Conservation (phyloP, 2,113 vertebrate genomes). For the Anguilla rostrata region DNA sequence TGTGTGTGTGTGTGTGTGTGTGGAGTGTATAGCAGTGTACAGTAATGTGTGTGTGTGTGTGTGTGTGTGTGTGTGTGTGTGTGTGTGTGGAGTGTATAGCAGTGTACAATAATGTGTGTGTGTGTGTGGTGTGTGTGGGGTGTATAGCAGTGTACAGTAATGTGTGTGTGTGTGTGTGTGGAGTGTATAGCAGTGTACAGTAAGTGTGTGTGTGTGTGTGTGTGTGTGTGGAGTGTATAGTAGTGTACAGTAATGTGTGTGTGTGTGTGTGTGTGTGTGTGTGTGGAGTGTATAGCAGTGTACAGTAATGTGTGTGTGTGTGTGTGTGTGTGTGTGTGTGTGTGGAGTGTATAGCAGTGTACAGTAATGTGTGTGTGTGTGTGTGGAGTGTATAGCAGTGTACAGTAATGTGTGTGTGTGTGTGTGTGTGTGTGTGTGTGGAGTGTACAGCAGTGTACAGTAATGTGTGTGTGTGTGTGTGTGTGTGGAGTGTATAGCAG, state of each 20-base stretch:
- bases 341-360: background rate
- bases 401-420: too few relatives aligned
- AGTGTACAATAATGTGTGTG: background rate
- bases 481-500: background rate
- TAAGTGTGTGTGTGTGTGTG: constrained; percentile 7
- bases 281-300: too few relatives aligned
- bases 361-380: background rate
- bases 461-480: background rate
- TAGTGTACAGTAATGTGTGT: background rate
- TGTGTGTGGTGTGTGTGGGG: background rate
- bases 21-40: too few relatives aligned
- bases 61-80: too few relatives aligned
- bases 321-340: too few relatives aligned
- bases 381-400: background rate
- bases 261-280: constrained; percentile 8
- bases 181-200: too few relatives aligned
- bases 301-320: background rate
- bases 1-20: background rate
- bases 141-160: background rate
- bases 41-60: too few relatives aligned
- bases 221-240: constrained; percentile 1
- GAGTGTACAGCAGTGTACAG: background rate
- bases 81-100: too few relatives aligned
- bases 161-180: constrained; percentile 12
- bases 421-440: constrained; percentile 2